Evolutionary conservation across 1,140 invertebrate species (phyloP).

Genomic region (Anagrus nilaparvatae): DNA sequence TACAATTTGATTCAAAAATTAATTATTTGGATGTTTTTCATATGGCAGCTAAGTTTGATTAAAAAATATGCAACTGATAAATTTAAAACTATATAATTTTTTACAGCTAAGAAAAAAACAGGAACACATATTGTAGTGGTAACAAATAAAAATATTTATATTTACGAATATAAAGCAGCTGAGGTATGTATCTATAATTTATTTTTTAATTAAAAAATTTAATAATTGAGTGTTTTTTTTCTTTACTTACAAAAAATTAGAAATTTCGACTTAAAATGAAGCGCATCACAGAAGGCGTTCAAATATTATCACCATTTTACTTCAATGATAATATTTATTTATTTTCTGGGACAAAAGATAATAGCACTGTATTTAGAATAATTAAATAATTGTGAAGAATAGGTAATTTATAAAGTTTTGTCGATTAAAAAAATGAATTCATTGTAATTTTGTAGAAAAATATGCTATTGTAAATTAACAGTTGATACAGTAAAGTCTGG

Average conservation of each 20-base stretch:
- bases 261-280: slow-evolving; percentile 22
- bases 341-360: slow-evolving; percentile 17
- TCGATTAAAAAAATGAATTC: no score
- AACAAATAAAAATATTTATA: no score
- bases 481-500: no score
- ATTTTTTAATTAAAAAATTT: neutral
- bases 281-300: slow-evolving; percentile 18
- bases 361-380: slow-evolving; percentile 22
- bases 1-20: slow-evolving; percentile 19
- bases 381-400: no score
- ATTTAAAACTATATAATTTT: neutral
- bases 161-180: slow-evolving; percentile 26
- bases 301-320: slow-evolving; percentile 21
- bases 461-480: no score
- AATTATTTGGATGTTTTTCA: slow-evolving; percentile 24
- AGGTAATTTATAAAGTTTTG: no score
- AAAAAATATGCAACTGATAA: neutral
- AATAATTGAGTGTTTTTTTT: slow-evolving; percentile 1
- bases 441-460: no score
- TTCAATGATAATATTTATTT: slow-evolving; percentile 18
- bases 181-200: no score
- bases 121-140: no score
- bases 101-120: neutral
- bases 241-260: no score
- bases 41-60: slow-evolving; percentile 16